Conservation (phyloP, 1,140 invertebrate genomes). For the Drosophila sechellia region DNA sequence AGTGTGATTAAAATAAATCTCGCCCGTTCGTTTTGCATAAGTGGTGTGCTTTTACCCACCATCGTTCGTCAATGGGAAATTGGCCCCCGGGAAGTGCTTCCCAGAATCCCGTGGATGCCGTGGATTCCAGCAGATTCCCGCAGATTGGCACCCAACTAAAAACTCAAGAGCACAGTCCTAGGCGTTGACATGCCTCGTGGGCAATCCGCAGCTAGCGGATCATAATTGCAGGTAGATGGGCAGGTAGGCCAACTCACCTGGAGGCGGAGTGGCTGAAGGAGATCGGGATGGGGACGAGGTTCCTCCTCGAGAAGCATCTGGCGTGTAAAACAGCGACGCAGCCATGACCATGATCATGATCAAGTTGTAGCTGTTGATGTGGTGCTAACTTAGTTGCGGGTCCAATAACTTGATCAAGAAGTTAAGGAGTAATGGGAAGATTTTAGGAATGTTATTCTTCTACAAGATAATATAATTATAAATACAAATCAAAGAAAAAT, state of each 20-base stretch:
- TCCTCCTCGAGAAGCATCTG: conserved; percentile 4
- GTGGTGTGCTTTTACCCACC: conserved; percentile 2
- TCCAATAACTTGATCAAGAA: not conserved
- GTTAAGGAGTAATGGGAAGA: not conserved
- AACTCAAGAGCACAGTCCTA: conserved; percentile 10
- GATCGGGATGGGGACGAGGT: not conserved
- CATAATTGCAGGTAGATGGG: conserved; percentile 58
- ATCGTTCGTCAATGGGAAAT: conserved; percentile 10
- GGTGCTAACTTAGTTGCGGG: conserved; percentile 13
- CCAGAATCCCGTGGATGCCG: conserved; percentile 28
- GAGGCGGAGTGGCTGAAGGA: not conserved
- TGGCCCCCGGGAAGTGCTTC: conserved; percentile 3
- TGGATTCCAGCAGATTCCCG: not conserved
- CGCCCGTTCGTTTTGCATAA: conserved; percentile 50
- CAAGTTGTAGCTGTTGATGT: conserved; percentile 13
- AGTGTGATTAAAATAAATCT: conserved; percentile 43
- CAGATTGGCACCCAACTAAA: conserved; percentile 3
- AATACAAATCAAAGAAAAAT: too few species aligned
- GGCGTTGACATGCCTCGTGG: conserved; percentile 39
- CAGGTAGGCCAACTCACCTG: conserved; percentile 14
- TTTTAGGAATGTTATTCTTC: too few species aligned
- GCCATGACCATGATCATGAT: conserved; percentile 21
- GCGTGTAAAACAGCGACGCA: conserved; percentile 2
- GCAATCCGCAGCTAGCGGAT: conserved; percentile 54
- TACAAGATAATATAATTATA: not conserved